A percentile compares a stretch with the other conserved stretches of the same genome.
Conservation (phyloP, 2,113 vertebrate genomes). For the Amphiprion ocellaris region DNA sequence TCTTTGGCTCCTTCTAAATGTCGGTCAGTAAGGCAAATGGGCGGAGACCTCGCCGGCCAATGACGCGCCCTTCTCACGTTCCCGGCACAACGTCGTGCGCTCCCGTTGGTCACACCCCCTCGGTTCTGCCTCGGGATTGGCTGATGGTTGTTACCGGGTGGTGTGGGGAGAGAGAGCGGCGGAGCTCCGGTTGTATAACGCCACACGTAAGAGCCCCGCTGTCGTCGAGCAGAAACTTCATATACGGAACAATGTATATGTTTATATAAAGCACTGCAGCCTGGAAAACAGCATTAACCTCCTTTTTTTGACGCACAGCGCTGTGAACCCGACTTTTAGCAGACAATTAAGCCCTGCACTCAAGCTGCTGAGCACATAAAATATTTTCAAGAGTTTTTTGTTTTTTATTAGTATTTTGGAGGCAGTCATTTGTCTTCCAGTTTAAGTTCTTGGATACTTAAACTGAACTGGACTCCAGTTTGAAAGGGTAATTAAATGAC, state of each 20-base stretch:
- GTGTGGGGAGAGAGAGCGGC: slow-evolving; percentile 40
- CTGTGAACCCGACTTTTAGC: too few species aligned
- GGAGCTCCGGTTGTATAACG: slow-evolving; percentile 52
- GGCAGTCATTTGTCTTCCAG: too few species aligned
- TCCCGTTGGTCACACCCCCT: slow-evolving; percentile 82
- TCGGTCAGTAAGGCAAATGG: slow-evolving; percentile 83
- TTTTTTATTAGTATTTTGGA: too few species aligned
- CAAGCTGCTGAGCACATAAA: too few species aligned
- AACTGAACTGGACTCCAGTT: too few species aligned
- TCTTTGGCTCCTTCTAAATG: slow-evolving; percentile 59
- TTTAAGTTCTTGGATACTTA: too few species aligned
- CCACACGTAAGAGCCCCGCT: slow-evolving; percentile 20
- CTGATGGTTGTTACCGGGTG: slow-evolving; percentile 77
- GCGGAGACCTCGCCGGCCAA: slow-evolving; percentile 53
- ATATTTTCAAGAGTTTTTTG: too few species aligned
- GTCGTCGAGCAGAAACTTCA: slow-evolving; percentile 49
- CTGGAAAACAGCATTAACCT: background rate
- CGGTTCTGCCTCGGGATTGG: slow-evolving; percentile 69
- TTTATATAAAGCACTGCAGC: slow-evolving; percentile 9
- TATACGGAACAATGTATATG: background rate
- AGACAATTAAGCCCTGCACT: too few species aligned
- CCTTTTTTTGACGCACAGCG: too few species aligned
- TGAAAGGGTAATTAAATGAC: too few species aligned
- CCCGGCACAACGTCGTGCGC: background rate
- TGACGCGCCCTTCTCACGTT: slow-evolving; percentile 10